Conservation (phyloP, 2,113 vertebrate species). For the Brachypodius melanocephalos region DNA sequence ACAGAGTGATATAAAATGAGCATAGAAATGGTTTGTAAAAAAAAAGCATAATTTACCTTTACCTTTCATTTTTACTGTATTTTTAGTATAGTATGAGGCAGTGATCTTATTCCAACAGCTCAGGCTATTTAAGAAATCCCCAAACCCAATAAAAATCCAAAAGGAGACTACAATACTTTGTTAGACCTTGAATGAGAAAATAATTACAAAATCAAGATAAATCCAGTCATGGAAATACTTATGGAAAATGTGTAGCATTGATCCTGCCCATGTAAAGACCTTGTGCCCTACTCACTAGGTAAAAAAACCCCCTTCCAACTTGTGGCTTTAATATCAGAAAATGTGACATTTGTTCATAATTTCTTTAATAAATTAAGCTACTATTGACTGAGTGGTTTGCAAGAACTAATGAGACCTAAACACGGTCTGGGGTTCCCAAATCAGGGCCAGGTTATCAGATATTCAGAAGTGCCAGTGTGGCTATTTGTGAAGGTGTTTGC, state of each 20-base stretch:
- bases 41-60: neutral
- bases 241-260: neutral
- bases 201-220: neutral
- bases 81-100: neutral
- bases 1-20: neutral
- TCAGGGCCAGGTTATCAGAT: neutral
- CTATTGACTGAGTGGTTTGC: neutral
- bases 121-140: neutral
- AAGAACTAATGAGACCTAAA: neutral
- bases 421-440: neutral
- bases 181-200: neutral
- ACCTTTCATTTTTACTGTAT: neutral
- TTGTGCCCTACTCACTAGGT: neutral
- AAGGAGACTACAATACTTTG: neutral
- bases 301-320: neutral
- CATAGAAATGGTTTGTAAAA: neutral
- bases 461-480: neutral
- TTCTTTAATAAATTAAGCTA: neutral
- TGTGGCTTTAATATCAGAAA: neutral
- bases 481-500: neutral
- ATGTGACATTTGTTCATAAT: fast-evolving
- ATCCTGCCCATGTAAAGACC: neutral
- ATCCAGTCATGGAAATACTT: neutral
- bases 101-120: neutral
- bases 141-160: too few relatives aligned